These are phyloP conservation scores for Diabrotica undecimpunctata DNA, from an alignment of 1,140 invertebrate species.

Conservation along the genomic window DNA sequence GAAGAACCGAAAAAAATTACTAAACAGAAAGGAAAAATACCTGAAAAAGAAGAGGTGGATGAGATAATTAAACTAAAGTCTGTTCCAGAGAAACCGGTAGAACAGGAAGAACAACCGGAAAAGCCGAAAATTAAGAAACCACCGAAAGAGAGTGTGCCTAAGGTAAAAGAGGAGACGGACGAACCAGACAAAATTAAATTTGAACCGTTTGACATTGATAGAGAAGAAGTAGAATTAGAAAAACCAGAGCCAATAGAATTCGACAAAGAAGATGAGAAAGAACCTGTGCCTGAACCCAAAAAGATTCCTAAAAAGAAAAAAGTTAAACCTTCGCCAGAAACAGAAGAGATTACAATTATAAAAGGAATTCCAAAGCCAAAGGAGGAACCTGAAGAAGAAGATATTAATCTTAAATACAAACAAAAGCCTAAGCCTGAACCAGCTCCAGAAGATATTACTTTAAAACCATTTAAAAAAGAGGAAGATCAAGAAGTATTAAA, in stretches of 20 bases:
- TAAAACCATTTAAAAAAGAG: slow-evolving; percentile 53
- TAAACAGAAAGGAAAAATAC: slow-evolving; percentile 52
- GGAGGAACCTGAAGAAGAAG: slow-evolving; percentile 51
- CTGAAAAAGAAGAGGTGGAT: slow-evolving; percentile 16
- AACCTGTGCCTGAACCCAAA: slow-evolving; percentile 47
- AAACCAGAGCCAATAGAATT: slow-evolving; percentile 43
- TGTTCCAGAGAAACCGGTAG: slow-evolving; percentile 17
- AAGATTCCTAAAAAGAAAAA: slow-evolving; percentile 50
- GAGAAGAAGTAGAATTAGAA: slow-evolving; percentile 43
- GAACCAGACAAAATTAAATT: slow-evolving; percentile 37
- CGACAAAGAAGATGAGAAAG: slow-evolving; percentile 35
- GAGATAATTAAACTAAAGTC: slow-evolving; percentile 22
- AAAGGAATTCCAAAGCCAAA: slow-evolving; percentile 54
- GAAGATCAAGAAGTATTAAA: slow-evolving; percentile 37
- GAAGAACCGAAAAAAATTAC: slow-evolving; percentile 41
- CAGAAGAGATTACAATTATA: slow-evolving; percentile 51
- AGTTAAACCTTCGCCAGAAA: slow-evolving; percentile 52
- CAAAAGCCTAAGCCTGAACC: slow-evolving; percentile 52
- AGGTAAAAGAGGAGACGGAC: slow-evolving; percentile 48
- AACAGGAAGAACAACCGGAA: slow-evolving; percentile 16
- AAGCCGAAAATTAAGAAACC: slow-evolving; percentile 37
- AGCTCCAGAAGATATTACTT: slow-evolving; percentile 48
- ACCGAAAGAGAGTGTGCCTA: slow-evolving; percentile 53
- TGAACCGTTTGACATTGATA: slow-evolving; percentile 40
- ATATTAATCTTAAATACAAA: slow-evolving; percentile 58